Base-by-base conservation (phyloP, 2,113 vertebrate species). In the Labeo rohita region DNA sequence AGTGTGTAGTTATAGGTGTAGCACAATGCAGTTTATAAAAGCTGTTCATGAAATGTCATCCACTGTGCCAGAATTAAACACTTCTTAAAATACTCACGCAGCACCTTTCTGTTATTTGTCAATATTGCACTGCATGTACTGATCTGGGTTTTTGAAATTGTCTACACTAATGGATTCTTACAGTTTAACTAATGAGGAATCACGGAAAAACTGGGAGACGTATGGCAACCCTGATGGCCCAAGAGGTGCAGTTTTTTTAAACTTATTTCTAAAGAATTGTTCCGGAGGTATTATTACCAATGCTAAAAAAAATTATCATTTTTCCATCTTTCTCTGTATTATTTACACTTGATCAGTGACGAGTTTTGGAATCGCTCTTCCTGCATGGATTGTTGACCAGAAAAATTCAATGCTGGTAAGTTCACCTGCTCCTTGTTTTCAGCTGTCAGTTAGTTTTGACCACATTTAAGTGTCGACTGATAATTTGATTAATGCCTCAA, bases 351-450 rank as follows among this genome's bases (percentile, higher is more conserved):
- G 47, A 50, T 59, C 88, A 99, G 98, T 96, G 74, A 98, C 97
- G 86, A 98, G 96, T 81, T 99, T 99, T 21, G 98, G 98, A 84
- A 99, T 99, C 76, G 98, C 98, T 43, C 93, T 99, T 85, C 98
- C 98, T 89, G 97, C 98, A 84, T 99, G 98, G 98, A 99, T 99
- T 88, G 98, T 99, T 89, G 98, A 99, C 95, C 97, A 99, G 95
- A 99, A 99, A 93, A 99, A 99, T 91, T 99, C 98, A 6, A 98
- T 99, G 97, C 95, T 98, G 96, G 98, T 99, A 93, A 90, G 90
- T 92, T 49, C 23, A 36, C n/a, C 11, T 13, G 13, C 34, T 79
- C 2, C 12, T 54, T 6, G 43, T 21, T 23, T 84, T 5, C 18
- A 36, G 83, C 54, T 86, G 13, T 18, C 18, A 28, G 9, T 2